Conservation (phyloP, 2,113 vertebrate species). For the Oenanthe oenanthe region DNA sequence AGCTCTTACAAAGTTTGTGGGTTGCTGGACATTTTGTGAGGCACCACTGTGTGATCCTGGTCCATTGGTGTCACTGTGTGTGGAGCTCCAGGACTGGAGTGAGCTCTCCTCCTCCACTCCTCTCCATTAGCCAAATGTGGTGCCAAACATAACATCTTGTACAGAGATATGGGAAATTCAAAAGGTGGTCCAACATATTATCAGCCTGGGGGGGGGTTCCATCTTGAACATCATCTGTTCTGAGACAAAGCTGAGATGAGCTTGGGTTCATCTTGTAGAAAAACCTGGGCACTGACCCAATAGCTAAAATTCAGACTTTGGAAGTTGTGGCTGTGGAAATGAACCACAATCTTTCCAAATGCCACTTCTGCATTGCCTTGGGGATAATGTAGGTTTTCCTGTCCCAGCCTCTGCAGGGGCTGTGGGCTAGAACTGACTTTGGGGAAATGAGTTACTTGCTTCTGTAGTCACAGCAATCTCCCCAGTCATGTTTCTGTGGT, state of each 20-base stretch:
- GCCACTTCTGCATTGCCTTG: not conserved
- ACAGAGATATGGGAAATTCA: not conserved
- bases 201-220: too few relatives aligned
- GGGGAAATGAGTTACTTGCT: not conserved
- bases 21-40: not conserved
- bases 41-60: not conserved
- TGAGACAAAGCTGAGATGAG: not conserved
- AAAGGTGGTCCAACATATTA: not conserved
- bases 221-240: not conserved
- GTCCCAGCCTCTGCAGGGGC: not conserved
- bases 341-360: not conserved
- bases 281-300: not conserved
- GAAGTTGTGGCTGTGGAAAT: not conserved
- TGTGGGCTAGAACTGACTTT: not conserved
- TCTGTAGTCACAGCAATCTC: not conserved
- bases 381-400: not conserved
- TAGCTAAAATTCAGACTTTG: not conserved
- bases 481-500: not conserved
- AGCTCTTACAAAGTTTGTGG: not conserved
- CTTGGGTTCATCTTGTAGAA: not conserved
- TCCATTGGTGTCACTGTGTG: not conserved
- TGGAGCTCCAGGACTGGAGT: not conserved
- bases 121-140: rapidly evolving
- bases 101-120: not conserved
- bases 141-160: not conserved